Evolutionary conservation across 2,113 vertebrate species (phyloP), one percentile per base, ranked within the genome.

Genomic region (Oryzias celebensis): DNA sequence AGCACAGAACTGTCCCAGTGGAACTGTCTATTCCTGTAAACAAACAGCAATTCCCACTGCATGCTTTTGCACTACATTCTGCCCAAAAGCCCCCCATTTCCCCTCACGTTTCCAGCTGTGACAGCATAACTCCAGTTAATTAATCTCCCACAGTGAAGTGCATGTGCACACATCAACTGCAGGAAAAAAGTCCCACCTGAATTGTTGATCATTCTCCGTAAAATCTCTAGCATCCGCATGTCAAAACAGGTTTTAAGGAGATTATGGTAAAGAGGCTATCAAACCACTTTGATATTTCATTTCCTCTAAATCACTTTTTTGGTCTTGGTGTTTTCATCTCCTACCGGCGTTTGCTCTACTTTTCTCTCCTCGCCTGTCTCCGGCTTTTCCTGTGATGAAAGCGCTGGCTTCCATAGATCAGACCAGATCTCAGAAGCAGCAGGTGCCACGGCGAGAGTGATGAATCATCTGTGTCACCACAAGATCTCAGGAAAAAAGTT

Each of bases 401-500:
- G 70, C 44, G 72, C 47, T 45, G 15, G 16, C 55, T 62, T 68
- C 71, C 36, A 5, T 51, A 55, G 58, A 70, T 60, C 56, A 78
- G 62, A 49, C 47, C 61, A 26, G 59, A 54, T 16, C 75, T 71
- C 68, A 56, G 63, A 47, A 8, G 5, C 68, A 74, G 78, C 81
- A 68, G 75, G 63, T 70, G 68, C 53, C 73, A 47, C 58, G 51
- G 18, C 10, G 44, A 74, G 47, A 72, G 73, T 58, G 76, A 82
- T 70, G 71, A 82, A 61, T 80, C 81, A 63, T 58, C 59, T 0
- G 4, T 50, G 72, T 70, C 68, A 66, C 62, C 8, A 17, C 55
- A 50, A 47, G 58, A 54, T 69, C 55, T 49, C 44, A 56, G 68
- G 22, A 67, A 56, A 67, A 81, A 80, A 77, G 73, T 76, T 81